Evolutionary conservation across 2,888 invertebrate genomes (phyloP).

Genomic region (Andrena fulva): DNA sequence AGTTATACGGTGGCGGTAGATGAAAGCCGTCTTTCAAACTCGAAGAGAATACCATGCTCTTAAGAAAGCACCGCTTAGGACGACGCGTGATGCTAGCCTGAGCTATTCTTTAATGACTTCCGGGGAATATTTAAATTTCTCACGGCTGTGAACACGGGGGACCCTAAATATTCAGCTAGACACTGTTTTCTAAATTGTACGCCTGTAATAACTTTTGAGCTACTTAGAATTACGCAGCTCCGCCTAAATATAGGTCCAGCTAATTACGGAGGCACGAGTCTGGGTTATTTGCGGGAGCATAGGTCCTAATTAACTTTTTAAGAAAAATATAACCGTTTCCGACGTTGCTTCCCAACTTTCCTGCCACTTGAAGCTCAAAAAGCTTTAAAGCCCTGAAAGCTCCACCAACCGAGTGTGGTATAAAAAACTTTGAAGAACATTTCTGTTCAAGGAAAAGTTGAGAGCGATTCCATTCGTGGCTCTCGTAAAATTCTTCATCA

Average conservation of each 20-base stretch:
- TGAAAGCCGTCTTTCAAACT: constrained; percentile 34
- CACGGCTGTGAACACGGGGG: background rate
- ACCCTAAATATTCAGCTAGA: background rate
- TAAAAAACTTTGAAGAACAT: constrained; percentile 8
- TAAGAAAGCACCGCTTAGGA: constrained; percentile 10
- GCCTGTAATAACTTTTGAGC: no score
- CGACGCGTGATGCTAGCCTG: background rate
- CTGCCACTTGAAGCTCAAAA: background rate
- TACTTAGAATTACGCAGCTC: no score
- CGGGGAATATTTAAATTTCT: background rate
- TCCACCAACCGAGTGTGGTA: background rate
- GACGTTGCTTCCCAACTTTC: constrained; percentile 17
- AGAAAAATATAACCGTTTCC: background rate
- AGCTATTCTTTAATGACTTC: constrained; percentile 47
- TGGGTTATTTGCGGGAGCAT: background rate
- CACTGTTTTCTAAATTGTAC: background rate
- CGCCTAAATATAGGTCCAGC: background rate
- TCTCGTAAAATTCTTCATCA: constrained; percentile 28
- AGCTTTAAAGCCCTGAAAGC: constrained; percentile 19
- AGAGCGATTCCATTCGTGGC: background rate
- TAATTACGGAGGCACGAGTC: constrained; percentile 10
- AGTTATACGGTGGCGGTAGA: constrained; percentile 10
- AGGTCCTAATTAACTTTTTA: background rate
- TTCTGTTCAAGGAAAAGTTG: background rate
- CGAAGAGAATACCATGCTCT: constrained; percentile 11